Base-by-base conservation (phyloP, 2,888 invertebrate genomes). In the Drosophila nigricruria region DNA sequence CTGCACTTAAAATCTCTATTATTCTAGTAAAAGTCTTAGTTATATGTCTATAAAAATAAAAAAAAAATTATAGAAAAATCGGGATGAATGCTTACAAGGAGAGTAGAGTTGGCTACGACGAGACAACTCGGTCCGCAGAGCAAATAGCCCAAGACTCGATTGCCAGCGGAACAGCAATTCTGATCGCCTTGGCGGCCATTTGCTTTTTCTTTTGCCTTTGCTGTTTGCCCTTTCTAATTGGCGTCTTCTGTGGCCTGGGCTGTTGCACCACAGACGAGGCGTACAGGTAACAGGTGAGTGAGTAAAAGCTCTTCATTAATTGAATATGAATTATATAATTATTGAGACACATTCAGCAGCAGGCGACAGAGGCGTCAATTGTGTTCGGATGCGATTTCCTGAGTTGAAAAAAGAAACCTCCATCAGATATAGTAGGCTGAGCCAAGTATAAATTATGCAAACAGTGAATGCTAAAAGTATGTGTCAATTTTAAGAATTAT, bases 181-280 rank as follows among this genome's bases (percentile, higher is more conserved):
- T 72, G 52, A 3, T 72, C 12, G 9, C 27, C 10, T 5, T 70
- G 2, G 0, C 40, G 27, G 3, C 23, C 10, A 2, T 38, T 14
- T 32, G 56, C 3, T 9, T 16, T 1, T 53, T 10, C 16, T 27
- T 2, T 49, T 42, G 47, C 3, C 8, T 67, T 4, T 58, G 73
- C 34, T 66, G 66, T 27, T 5, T 58, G 32, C 57, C 67, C n/a
- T 62, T 73, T 5, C 1, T 67, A 0, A 32, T 61, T 32, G 73
- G 72, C 12, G 10, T 71, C 1, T 66, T 12, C 10, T 72, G 73
- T 45, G 59, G 65, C n/a, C 9, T 65, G 53, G 65, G 65, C 45
- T 40, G 45, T 18, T 72, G 65, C 25, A 12, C n/a, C 2, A 14
- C 20, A 1, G 18, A 56, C 14, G 4, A 18, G 3, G 4, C 4